Conservation (phyloP, 2,888 invertebrate species). For the Chaetogeoica ovagalla region DNA sequence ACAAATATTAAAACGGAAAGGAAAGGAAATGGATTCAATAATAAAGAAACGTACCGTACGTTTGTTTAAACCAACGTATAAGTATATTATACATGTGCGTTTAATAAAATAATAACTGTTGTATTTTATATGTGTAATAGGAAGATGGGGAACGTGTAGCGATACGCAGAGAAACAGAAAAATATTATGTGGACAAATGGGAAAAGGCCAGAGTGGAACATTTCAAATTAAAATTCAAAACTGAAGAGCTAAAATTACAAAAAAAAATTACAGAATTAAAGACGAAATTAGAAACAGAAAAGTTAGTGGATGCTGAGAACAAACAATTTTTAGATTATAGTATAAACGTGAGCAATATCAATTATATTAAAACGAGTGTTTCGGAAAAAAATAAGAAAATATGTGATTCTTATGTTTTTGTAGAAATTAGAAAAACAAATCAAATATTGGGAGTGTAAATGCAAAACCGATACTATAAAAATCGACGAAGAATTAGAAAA, state of each 20-base stretch:
- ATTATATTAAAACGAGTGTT: not conserved
- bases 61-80: not conserved
- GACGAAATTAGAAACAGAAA: slow-evolving; percentile 15
- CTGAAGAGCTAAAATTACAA: slow-evolving; percentile 32
- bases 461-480: slow-evolving; percentile 31
- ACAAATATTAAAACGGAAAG: not conserved
- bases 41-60: slow-evolving; percentile 32
- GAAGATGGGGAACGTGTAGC: slow-evolving; percentile 9
- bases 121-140: not conserved
- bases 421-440: slow-evolving; percentile 54
- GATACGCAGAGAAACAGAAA: slow-evolving; percentile 30
- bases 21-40: slow-evolving; percentile 19
- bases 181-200: slow-evolving; percentile 43
- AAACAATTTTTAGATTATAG: slow-evolving; percentile 40
- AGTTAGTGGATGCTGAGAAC: slow-evolving; percentile 38
- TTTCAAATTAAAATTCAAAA: slow-evolving; percentile 44
- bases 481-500: slow-evolving; percentile 40
- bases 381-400: not conserved
- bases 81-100: no score
- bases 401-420: not conserved
- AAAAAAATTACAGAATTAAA: slow-evolving; percentile 21
- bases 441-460: slow-evolving; percentile 51
- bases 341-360: slow-evolving; percentile 37
- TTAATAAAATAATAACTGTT: not conserved
- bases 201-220: slow-evolving; percentile 48